A percentile compares a stretch with the other conserved stretches of the same genome.
phyloP scores from a whole-genome alignment of 2,888 invertebrate species.

The Meteorus colon region DNA sequence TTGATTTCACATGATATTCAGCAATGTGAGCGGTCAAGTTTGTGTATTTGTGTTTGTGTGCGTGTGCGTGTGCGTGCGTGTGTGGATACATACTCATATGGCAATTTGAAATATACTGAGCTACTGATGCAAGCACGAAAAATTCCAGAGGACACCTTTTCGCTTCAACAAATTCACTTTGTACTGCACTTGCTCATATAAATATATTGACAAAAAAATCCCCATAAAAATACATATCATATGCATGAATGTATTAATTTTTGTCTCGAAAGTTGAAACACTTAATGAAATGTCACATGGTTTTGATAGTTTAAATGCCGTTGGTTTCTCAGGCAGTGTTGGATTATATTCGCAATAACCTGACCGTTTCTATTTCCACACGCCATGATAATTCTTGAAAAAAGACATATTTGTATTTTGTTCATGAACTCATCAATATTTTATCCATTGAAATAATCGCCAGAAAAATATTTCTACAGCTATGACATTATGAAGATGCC shows the following conservation, averaged over 20 bases:
- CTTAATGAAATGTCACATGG: slow-evolving; percentile 73
- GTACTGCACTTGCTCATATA: slow-evolving; percentile 49
- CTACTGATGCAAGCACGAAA: slow-evolving; percentile 61
- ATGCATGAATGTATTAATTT: background rate
- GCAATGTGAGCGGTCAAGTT: slow-evolving; percentile 26
- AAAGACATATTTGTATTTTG: too few relatives aligned
- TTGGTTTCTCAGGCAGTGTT: slow-evolving; percentile 65
- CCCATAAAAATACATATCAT: background rate
- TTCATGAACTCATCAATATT: too few relatives aligned
- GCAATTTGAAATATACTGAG: slow-evolving; percentile 46
- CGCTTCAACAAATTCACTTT: slow-evolving; percentile 70
- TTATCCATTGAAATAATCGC: too few relatives aligned
- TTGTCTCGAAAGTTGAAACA: slow-evolving; percentile 53
- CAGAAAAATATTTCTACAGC: too few relatives aligned
- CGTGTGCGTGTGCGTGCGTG: slow-evolving; percentile 17
- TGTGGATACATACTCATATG: slow-evolving; percentile 25
- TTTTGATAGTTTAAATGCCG: slow-evolving; percentile 71
- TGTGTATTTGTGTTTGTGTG: slow-evolving; percentile 26
- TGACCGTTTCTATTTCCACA: slow-evolving; percentile 19
- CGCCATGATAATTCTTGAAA: background rate
- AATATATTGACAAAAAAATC: slow-evolving; percentile 7
- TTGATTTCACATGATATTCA: slow-evolving; percentile 34
- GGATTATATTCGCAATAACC: slow-evolving; percentile 24
- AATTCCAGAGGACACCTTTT: slow-evolving; percentile 61
- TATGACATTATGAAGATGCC: too few relatives aligned